These are phyloP conservation scores for Drosophila colorata DNA, from an alignment of 2,888 invertebrate genomes.

Conservation along the genomic window DNA sequence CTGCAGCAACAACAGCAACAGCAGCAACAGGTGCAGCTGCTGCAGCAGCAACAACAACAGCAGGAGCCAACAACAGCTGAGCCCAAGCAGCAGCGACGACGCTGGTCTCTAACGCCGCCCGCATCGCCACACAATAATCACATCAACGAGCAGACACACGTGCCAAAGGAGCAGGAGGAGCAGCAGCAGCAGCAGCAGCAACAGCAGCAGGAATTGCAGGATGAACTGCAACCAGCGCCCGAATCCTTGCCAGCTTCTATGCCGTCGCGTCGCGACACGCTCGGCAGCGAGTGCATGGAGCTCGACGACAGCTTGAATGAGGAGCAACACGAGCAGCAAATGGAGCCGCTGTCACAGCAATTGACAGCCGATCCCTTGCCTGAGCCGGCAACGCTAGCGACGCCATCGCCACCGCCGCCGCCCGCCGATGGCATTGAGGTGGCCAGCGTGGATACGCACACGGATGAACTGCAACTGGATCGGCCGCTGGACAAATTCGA, in stretches of 20 bases:
- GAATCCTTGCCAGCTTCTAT: not conserved
- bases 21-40: not conserved
- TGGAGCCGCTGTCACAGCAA: conserved; percentile 1
- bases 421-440: conserved; percentile 85
- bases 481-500: conserved; percentile 91
- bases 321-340: not conserved
- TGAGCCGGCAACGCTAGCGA: not conserved
- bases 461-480: conserved; percentile 90
- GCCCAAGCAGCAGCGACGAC: conserved; percentile 56
- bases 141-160: conserved; percentile 31
- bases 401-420: conserved; percentile 22
- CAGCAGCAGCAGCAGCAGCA: not conserved
- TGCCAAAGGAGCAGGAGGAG: conserved; percentile 16
- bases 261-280: conserved; percentile 61
- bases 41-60: conserved; percentile 26
- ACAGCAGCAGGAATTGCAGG: not conserved
- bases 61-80: conserved; percentile 10
- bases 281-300: conserved; percentile 73
- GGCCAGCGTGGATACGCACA: conserved; percentile 89
- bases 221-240: not conserved
- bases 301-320: conserved; percentile 59
- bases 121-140: conserved; percentile 75
- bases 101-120: conserved; percentile 82
- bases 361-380: not conserved
- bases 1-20: conserved; percentile 8